Evolutionary conservation across 2,113 vertebrate genomes (phyloP), one percentile per base, ranked within the genome.

Genomic region (Ammodramus savannarum): DNA sequence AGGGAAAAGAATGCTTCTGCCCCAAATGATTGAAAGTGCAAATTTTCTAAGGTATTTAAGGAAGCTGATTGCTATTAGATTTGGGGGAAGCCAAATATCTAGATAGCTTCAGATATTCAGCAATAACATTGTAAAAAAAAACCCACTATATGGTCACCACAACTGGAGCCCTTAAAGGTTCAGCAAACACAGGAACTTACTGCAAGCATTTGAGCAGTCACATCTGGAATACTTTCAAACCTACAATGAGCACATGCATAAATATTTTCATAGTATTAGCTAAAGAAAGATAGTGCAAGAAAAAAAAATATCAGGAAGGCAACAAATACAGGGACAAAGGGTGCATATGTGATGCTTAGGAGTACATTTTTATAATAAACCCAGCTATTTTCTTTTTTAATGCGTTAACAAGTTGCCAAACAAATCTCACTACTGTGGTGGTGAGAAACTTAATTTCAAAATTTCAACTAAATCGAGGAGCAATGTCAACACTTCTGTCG

Each of bases 391-490:
- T 88, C 7, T 38, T 69, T 55, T 84, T 71, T 49, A 57, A 41
- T 32, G 11, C 65, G 20, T 57, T 90, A 79, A 72, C 32, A 74
- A 78, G 52, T 65, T 87, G 69, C 36, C 74, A 93, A 75, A 91
- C 22, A 44, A 89, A 73, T 31, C 49, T 77, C n/a, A 59, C 34
- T 76, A 29, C 31, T 66, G 17, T 41, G 20, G 41, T 62, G 31
- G 67, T 90, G 62, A 80, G 54, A 93, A 94, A 91, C 32, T 69
- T 67, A 0, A 48, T 57, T 79, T 90, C 38, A 20, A 78, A 89
- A 59, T 85, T 46, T 67, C 48, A 87, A 29, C 55, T 84, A 84
- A 89, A 83, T 55, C 75, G 59, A 92, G 66, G 72, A 93, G 36
- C 3, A 3, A 72, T 11, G 43, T 62, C 78, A 87, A 92, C 62